These are phyloP conservation scores for Drosophila barbarae DNA, from an alignment of 2,888 invertebrate species.

Conservation along the genomic window DNA sequence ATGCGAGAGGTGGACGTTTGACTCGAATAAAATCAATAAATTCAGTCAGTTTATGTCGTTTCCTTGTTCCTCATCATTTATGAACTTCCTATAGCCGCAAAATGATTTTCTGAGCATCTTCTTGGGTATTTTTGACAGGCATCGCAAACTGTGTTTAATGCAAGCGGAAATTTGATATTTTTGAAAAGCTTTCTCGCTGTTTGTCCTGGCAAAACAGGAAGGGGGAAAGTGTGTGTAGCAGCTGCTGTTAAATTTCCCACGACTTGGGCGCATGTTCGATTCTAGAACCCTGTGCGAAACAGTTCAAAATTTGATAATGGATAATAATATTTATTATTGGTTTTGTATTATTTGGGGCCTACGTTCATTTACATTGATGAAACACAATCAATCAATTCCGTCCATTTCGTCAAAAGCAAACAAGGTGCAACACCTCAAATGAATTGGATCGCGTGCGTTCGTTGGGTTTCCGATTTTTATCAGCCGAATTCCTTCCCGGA, in stretches of 20 bases:
- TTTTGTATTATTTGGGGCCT: constrained; percentile 16
- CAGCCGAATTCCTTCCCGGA: constrained; percentile 22
- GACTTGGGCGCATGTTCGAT: not conserved
- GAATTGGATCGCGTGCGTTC: constrained; percentile 35
- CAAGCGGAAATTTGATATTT: constrained; percentile 48
- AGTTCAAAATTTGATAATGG: constrained; percentile 14
- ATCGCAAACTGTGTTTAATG: constrained; percentile 28
- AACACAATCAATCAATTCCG: constrained; percentile 59
- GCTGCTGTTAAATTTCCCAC: constrained; percentile 40
- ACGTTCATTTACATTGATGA: constrained; percentile 7
- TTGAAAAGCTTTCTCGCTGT: constrained; percentile 36
- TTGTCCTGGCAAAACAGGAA: constrained; percentile 9
- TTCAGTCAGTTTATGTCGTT: not conserved
- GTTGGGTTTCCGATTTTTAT: constrained; percentile 32
- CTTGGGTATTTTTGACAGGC: constrained; percentile 7
- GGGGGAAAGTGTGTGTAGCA: constrained; percentile 1
- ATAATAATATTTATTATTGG: constrained; percentile 11
- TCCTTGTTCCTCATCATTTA: constrained; percentile 7
- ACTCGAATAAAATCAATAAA: too few relatives aligned
- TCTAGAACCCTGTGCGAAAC: not conserved
- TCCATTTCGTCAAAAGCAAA: constrained; percentile 49
- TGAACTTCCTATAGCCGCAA: not conserved
- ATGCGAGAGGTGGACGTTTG: too few relatives aligned
- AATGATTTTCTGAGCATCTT: not conserved
- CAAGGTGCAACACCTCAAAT: constrained; percentile 62